phyloP scores from a whole-genome alignment of 2,888 invertebrate genomes.

The Ennomos quercinarius region DNA sequence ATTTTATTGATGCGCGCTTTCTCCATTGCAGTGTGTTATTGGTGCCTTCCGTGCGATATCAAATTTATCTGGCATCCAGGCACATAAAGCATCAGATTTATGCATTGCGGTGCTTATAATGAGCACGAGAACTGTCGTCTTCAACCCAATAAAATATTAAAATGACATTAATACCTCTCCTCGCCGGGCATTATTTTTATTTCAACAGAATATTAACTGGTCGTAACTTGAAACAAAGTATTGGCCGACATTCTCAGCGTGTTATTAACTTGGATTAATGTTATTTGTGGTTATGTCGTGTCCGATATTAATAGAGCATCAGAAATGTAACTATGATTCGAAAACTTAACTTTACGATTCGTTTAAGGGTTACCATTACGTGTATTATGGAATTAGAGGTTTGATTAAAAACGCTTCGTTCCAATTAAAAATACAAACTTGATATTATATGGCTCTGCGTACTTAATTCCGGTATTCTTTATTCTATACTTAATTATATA shows the following conservation, averaged over 20 bases:
- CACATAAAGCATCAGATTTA: conserved; percentile 74
- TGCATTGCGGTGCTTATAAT: conserved; percentile 64
- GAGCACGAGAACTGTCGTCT: conserved; percentile 64
- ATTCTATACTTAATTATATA: too few species aligned
- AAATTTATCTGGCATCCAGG: conserved; percentile 71
- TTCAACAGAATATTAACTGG: conserved; percentile 55
- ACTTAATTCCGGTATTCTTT: too few species aligned
- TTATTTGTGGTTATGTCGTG: conserved; percentile 32
- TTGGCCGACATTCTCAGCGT: conserved; percentile 36
- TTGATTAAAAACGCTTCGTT: too few species aligned
- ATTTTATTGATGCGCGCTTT: conserved; percentile 46
- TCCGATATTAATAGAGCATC: conserved; percentile 29
- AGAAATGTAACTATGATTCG: conserved; percentile 40
- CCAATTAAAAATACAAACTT: too few species aligned
- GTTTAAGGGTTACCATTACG: conserved; percentile 11
- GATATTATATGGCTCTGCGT: too few species aligned
- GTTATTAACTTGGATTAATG: conserved; percentile 32
- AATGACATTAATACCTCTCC: conserved; percentile 65
- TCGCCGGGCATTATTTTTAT: conserved; percentile 59
- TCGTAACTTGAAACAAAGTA: conserved; percentile 53
- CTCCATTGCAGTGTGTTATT: conserved; percentile 38
- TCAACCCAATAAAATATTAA: conserved; percentile 71
- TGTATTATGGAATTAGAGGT: neutral
- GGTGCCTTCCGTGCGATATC: conserved; percentile 40
- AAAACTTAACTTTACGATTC: conserved; percentile 33